Conservation (phyloP, 2,888 invertebrate genomes). For the Rhynchonema sp. region DNA sequence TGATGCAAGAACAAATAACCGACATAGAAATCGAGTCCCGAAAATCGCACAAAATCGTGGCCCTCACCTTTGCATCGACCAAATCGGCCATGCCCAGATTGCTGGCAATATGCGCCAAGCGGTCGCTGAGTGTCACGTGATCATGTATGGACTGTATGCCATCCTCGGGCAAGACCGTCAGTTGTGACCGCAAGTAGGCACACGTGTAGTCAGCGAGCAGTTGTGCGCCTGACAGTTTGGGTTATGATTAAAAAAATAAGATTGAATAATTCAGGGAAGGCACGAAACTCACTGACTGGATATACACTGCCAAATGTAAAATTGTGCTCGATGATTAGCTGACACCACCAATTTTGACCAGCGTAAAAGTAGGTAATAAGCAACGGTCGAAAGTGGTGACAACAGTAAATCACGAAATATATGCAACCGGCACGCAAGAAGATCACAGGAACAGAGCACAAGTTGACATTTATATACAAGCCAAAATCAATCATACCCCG, state of each 20-base stretch:
- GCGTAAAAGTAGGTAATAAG: too few relatives aligned
- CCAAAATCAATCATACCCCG: too few relatives aligned
- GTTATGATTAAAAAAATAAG: too few relatives aligned
- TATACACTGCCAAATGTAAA: conserved; percentile 48
- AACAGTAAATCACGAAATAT: too few relatives aligned
- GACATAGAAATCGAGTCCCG: background rate
- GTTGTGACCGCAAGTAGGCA: conserved; percentile 46
- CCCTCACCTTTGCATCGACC: conserved; percentile 35
- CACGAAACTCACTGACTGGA: background rate
- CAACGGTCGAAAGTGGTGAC: too few relatives aligned
- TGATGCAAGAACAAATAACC: too few relatives aligned
- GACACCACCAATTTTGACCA: too few relatives aligned
- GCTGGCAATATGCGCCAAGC: conserved; percentile 44
- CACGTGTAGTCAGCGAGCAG: conserved; percentile 37
- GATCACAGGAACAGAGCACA: too few relatives aligned
- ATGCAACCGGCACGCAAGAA: too few relatives aligned
- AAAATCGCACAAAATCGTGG: background rate
- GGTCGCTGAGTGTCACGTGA: conserved; percentile 52
- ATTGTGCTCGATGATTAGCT: conserved; percentile 50
- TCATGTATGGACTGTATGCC: conserved; percentile 41
- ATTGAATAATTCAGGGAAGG: background rate
- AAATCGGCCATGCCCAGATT: background rate
- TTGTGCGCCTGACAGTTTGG: conserved; percentile 21
- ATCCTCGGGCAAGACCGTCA: conserved; percentile 54
- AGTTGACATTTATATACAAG: too few relatives aligned